Evolutionary conservation across 2,888 invertebrate genomes (phyloP).

Genomic region (Diogma glabrata): DNA sequence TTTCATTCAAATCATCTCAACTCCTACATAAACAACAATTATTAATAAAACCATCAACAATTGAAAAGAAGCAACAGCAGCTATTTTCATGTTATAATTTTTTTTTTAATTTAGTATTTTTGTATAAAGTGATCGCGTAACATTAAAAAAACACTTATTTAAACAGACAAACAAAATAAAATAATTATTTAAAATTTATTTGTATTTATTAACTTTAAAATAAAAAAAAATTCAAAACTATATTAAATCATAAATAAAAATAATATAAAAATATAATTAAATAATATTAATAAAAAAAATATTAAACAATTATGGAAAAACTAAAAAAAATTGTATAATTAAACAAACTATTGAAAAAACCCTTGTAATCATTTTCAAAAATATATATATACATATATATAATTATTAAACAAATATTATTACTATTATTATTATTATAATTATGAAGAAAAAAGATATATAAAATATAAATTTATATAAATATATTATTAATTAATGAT

Average conservation of each 20-base stretch:
- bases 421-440: constrained; percentile 7
- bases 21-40: too few relatives aligned
- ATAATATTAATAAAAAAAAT: constrained; percentile 9
- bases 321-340: constrained; percentile 6
- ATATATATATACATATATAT: too few relatives aligned
- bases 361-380: neutral
- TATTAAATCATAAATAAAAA: neutral
- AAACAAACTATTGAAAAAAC: constrained; percentile 8
- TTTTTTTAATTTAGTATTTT: constrained; percentile 19
- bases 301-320: neutral
- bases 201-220: too few relatives aligned
- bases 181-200: neutral
- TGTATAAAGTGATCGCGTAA: constrained; percentile 14
- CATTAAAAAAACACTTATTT: constrained; percentile 8
- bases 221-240: constrained; percentile 8
- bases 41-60: constrained; percentile 17
- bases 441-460: constrained; percentile 5
- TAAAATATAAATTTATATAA: constrained; percentile 6
- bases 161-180: neutral
- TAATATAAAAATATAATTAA: constrained; percentile 1
- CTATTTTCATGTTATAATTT: constrained; percentile 19
- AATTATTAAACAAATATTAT: too few relatives aligned
- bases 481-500: too few relatives aligned
- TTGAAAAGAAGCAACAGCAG: constrained; percentile 17
- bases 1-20: constrained; percentile 3